A percentile compares a stretch with the other conserved stretches of the same genome.
phyloP scores from a whole-genome alignment of 2,888 invertebrate genomes.

The Acronicta aceris region DNA sequence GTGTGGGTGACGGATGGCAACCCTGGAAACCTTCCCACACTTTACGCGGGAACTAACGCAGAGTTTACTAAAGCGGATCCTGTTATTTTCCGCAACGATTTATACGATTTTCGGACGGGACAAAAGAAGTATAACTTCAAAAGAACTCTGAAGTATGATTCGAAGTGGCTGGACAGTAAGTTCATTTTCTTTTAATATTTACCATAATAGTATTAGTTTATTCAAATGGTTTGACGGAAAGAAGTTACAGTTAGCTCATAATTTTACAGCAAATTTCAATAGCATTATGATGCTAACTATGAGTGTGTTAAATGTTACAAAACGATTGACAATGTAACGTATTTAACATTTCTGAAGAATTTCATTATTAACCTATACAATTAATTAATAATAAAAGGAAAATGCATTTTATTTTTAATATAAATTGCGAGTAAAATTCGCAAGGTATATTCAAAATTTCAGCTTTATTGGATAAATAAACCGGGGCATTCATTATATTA shows the following conservation, averaged over 20 bases:
- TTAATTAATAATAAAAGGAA: no score
- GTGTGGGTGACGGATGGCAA: slow-evolving; percentile 92
- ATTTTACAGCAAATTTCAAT: no score
- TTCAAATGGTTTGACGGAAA: background rate
- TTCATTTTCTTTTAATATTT: slow-evolving; percentile 47
- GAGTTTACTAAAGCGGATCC: slow-evolving; percentile 93
- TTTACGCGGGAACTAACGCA: slow-evolving; percentile 93
- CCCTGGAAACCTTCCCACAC: slow-evolving; percentile 90
- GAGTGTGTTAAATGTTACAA: no score
- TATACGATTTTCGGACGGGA: slow-evolving; percentile 90
- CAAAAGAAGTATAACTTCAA: slow-evolving; percentile 90
- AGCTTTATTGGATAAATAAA: slow-evolving; percentile 60
- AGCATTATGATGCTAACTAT: no score
- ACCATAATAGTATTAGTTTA: background rate
- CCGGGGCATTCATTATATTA: slow-evolving; percentile 66
- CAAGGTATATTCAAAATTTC: slow-evolving; percentile 43
- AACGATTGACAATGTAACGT: no score
- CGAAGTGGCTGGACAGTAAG: slow-evolving; percentile 93
- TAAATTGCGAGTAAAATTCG: no score
- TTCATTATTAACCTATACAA: background rate
- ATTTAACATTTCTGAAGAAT: no score
- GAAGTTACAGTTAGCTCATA: no score
- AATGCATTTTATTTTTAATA: no score
- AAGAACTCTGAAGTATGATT: slow-evolving; percentile 92
- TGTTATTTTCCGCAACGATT: slow-evolving; percentile 92